Percentiles rank a stretch among this genome's conserved stretches.
These are phyloP conservation scores for Oryzias woworae DNA, from an alignment of 2,113 vertebrate genomes.

Conservation along the genomic window DNA sequence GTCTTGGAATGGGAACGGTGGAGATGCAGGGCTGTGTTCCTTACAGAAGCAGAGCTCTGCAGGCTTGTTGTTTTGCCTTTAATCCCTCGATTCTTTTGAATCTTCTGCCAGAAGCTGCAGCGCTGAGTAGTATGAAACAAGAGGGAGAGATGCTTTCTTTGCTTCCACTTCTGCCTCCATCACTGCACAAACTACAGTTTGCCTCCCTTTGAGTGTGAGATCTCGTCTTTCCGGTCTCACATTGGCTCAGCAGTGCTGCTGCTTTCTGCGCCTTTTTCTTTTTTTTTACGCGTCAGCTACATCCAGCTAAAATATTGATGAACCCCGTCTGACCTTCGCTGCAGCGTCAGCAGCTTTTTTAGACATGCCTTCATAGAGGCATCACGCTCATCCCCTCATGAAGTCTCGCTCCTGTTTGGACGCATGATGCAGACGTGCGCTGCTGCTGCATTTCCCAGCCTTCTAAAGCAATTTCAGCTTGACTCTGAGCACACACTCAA, in stretches of 20 bases:
- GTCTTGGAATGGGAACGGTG: slow-evolving; percentile 18
- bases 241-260: slow-evolving; percentile 1
- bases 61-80: slow-evolving; percentile 37
- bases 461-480: slow-evolving; percentile 30
- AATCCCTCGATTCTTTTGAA: slow-evolving; percentile 46
- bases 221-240: slow-evolving; percentile 3
- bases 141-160: slow-evolving; percentile 13
- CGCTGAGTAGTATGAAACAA: neutral
- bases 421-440: slow-evolving; percentile 27
- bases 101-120: slow-evolving; percentile 28
- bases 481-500: slow-evolving; percentile 14
- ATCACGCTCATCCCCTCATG: slow-evolving; percentile 16
- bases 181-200: neutral
- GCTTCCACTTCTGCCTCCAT: neutral
- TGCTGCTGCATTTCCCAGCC: slow-evolving; percentile 34
- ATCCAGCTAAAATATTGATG: slow-evolving; percentile 66
- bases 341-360: slow-evolving; percentile 62
- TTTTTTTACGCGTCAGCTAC: slow-evolving; percentile 36
- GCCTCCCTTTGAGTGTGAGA: slow-evolving; percentile 5
- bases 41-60: slow-evolving; percentile 30
- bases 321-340: slow-evolving; percentile 43
- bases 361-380: slow-evolving; percentile 22
- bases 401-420: slow-evolving; percentile 10
- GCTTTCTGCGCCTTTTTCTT: slow-evolving; percentile 4
- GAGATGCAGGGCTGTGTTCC: slow-evolving; percentile 33